Percentiles rank a stretch among this genome's conserved stretches.
These are phyloP conservation scores for Agonopterix alstromeriana DNA, from an alignment of 2,888 invertebrate genomes.

Conservation along the genomic window DNA sequence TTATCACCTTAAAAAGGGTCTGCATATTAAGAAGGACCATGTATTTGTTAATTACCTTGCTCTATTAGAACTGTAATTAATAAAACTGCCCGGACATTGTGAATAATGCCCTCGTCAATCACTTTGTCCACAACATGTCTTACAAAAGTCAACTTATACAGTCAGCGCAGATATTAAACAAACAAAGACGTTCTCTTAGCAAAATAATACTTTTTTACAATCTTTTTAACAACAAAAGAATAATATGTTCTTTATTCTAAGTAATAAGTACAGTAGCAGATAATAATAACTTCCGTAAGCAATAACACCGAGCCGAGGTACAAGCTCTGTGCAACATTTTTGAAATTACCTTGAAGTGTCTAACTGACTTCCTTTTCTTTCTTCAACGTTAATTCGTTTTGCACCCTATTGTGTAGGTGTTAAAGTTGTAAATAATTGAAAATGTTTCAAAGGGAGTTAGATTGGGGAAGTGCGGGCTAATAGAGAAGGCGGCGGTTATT, in stretches of 20 bases:
- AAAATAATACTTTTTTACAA: too few species aligned
- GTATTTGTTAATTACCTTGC: too few species aligned
- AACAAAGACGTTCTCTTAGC: too few species aligned
- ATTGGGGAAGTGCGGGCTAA: conserved; percentile 23
- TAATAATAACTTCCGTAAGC: background rate
- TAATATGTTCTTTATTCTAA: too few species aligned
- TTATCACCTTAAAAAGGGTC: too few species aligned
- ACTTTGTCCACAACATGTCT: background rate
- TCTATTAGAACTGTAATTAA: background rate
- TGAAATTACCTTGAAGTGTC: conserved; percentile 29
- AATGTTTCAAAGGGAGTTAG: conserved; percentile 11
- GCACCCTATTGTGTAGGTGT: background rate
- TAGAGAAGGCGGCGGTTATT: conserved; percentile 42
- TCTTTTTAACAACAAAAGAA: too few species aligned
- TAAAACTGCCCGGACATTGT: background rate
- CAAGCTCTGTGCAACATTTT: conserved; percentile 27
- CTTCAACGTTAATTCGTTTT: background rate
- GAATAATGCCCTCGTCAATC: background rate
- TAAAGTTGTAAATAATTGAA: conserved; percentile 3
- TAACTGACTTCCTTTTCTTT: conserved; percentile 13
- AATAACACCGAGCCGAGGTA: background rate
- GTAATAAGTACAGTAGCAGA: too few species aligned
- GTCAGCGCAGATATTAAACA: too few species aligned
- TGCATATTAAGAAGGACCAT: too few species aligned
- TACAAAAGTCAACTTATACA: too few species aligned